Conservation (phyloP, 2,888 invertebrate genomes). For the Digitonthophagus gazella region DNA sequence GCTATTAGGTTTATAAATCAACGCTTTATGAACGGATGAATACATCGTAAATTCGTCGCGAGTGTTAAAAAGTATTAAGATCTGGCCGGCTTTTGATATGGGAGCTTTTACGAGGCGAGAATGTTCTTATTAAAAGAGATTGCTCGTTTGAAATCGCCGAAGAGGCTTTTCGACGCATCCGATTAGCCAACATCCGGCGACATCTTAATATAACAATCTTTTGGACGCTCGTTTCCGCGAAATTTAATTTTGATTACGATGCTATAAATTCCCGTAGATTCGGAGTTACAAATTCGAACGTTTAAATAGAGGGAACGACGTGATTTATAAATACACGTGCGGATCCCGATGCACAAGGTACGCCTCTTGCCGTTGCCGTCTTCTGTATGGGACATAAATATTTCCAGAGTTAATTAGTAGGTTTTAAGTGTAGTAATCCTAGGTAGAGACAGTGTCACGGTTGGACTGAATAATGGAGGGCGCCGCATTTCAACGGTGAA, state of each 20-base stretch:
- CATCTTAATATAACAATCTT: no score
- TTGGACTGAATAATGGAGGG: slow-evolving; percentile 22
- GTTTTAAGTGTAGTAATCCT: slow-evolving; percentile 27
- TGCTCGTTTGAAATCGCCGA: slow-evolving; percentile 8
- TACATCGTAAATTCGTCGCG: slow-evolving; percentile 9
- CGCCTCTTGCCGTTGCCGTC: slow-evolving; percentile 6
- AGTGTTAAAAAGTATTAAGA: slow-evolving; percentile 15
- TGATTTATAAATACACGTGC: slow-evolving; percentile 12
- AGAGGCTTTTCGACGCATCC: slow-evolving; percentile 2
- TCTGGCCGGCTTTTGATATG: slow-evolving; percentile 12
- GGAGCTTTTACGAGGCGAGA: neutral
- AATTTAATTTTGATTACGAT: neutral
- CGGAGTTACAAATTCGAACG: neutral
- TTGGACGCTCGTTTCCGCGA: neutral
- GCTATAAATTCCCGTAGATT: neutral
- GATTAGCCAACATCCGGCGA: slow-evolving; percentile 9
- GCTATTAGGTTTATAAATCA: slow-evolving; percentile 2
- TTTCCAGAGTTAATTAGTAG: slow-evolving; percentile 28
- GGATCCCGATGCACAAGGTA: neutral
- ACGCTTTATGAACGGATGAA: slow-evolving; percentile 8
- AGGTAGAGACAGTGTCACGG: slow-evolving; percentile 25
- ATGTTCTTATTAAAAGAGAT: slow-evolving; percentile 4
- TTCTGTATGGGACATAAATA: slow-evolving; percentile 25
- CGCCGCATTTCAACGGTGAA: slow-evolving; percentile 24
- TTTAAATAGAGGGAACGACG: neutral